phyloP scores from a whole-genome alignment of 2,888 invertebrate genomes.

The Scaptomyza polygonia region DNA sequence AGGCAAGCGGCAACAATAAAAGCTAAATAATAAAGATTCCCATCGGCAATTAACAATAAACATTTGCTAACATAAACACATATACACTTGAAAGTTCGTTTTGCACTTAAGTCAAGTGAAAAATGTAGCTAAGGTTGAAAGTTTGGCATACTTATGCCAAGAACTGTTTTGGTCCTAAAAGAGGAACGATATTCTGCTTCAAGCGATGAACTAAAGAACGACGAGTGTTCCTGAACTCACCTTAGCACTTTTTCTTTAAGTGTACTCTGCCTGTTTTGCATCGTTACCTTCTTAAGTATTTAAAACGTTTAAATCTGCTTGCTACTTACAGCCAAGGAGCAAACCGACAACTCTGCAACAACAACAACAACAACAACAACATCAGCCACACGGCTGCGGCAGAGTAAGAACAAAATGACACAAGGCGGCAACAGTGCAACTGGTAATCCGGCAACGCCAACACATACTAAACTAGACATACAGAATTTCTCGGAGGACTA shows the following conservation, averaged over 20 bases:
- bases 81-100: background rate
- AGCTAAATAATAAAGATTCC: background rate
- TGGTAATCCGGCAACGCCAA: conserved; percentile 39
- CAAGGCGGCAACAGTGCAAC: conserved; percentile 44
- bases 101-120: no score
- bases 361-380: background rate
- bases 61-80: background rate
- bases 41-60: conserved; percentile 23
- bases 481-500: conserved; percentile 73
- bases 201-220: no score
- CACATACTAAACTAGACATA: conserved; percentile 81
- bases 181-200: no score
- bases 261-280: background rate
- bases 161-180: no score
- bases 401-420: conserved; percentile 65
- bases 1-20: conserved; percentile 11
- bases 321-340: conserved; percentile 61
- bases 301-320: conserved; percentile 59
- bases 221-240: no score
- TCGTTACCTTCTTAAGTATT: conserved; percentile 20
- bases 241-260: background rate
- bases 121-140: no score
- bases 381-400: conserved; percentile 23
- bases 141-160: no score
- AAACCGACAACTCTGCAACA: conserved; percentile 39